phyloP scores from a whole-genome alignment of 2,113 vertebrate genomes.

The Aepyceros melampus region DNA sequence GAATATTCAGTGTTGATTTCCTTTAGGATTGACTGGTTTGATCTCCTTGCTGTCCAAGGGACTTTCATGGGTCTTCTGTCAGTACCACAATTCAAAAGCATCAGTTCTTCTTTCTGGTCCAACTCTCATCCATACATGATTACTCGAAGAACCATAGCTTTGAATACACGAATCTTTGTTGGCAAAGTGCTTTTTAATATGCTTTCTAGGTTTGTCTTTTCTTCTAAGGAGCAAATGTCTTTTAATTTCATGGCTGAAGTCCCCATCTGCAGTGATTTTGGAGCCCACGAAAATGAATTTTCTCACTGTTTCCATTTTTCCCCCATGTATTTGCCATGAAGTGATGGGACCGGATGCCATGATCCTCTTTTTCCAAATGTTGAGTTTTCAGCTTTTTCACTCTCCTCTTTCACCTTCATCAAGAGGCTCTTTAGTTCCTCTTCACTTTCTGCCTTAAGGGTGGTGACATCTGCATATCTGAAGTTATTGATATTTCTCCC shows the following conservation, averaged over 20 bases:
- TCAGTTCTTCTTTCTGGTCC: not conserved
- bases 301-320: not conserved
- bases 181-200: not conserved
- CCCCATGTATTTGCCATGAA: not conserved
- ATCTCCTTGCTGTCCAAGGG: not conserved
- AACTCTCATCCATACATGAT: not conserved
- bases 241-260: not conserved
- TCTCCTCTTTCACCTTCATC: not conserved
- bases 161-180: not conserved
- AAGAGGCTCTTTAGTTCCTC: not conserved
- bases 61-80: not conserved
- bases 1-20: not conserved
- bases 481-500: not conserved
- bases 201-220: not conserved
- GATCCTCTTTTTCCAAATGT: not conserved
- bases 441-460: not conserved
- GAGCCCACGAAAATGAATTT: not conserved
- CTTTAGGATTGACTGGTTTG: not conserved
- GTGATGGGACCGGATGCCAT: not conserved
- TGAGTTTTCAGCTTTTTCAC: not conserved
- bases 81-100: not conserved
- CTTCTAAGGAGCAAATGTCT: not conserved
- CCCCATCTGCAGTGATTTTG: not conserved
- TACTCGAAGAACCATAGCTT: not conserved
- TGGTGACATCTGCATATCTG: not conserved